Evolutionary conservation across 2,113 vertebrate genomes (phyloP).

Genomic region (Bos javanicus): DNA sequence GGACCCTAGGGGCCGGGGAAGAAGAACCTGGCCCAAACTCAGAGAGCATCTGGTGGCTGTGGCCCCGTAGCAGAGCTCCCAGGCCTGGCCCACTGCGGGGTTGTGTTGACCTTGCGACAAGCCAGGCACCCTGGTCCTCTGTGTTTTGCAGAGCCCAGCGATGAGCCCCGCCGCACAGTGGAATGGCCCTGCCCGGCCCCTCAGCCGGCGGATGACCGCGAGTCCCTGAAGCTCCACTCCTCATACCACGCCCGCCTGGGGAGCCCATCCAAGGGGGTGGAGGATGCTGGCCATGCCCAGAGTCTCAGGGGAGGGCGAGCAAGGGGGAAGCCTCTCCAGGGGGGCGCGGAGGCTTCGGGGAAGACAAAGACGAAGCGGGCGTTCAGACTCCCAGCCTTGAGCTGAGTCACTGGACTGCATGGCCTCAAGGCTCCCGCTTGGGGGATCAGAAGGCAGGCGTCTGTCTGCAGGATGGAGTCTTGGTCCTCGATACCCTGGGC

Average conservation of each 20-base stretch:
- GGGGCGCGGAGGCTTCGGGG: not conserved
- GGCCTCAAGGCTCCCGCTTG: rapidly evolving
- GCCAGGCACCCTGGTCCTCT: not conserved
- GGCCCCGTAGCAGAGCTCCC: not conserved
- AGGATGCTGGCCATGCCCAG: not conserved
- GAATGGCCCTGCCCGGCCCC: not conserved
- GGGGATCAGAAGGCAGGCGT: not conserved
- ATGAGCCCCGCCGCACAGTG: conserved; percentile 33
- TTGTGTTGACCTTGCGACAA: not conserved
- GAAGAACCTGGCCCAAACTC: not conserved
- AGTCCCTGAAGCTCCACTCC: not conserved
- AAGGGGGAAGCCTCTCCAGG: not conserved
- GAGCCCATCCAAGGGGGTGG: not conserved
- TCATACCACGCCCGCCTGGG: not conserved
- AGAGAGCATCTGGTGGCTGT: not conserved
- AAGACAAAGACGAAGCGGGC: not conserved
- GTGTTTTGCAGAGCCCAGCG: conserved; percentile 72
- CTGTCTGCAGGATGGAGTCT: not conserved
- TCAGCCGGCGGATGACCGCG: not conserved
- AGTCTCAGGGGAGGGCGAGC: not conserved
- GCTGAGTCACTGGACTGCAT: not conserved
- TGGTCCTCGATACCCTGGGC: not conserved
- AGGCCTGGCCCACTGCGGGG: not conserved
- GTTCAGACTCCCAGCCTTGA: not conserved
- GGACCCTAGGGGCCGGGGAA: not conserved